Evolutionary conservation across 2,888 invertebrate genomes (phyloP).

Genomic region (Sinodicranocentrus sp.): DNA sequence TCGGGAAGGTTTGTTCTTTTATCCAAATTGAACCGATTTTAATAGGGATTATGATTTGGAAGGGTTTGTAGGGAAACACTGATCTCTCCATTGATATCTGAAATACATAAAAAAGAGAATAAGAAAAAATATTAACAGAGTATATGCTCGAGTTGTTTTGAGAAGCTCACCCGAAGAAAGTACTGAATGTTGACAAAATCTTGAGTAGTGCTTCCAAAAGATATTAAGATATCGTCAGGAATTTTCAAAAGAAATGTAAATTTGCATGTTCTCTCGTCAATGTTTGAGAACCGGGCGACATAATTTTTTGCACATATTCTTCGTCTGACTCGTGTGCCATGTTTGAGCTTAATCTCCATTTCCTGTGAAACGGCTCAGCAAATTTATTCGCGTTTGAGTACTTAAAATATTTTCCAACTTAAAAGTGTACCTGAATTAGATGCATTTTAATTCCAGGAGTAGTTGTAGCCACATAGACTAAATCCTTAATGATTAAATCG

Average conservation of each 20-base stretch:
- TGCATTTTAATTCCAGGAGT: not conserved
- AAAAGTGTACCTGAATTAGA: slow-evolving; percentile 14
- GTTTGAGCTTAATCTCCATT: no score
- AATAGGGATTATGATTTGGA: slow-evolving; percentile 31
- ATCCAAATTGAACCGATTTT: slow-evolving; percentile 38
- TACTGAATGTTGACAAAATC: slow-evolving; percentile 46
- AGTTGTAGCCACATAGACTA: not conserved
- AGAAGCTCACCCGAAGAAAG: slow-evolving; percentile 38
- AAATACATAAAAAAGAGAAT: no score
- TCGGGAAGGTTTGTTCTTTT: not conserved
- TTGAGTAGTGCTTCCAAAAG: slow-evolving; percentile 31
- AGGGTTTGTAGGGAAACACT: slow-evolving; percentile 42
- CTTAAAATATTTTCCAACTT: no score
- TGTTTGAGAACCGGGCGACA: not conserved
- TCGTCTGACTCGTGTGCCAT: slow-evolving; percentile 1
- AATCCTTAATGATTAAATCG: not conserved
- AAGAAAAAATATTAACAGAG: not conserved
- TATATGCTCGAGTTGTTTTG: no score
- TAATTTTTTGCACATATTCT: slow-evolving; percentile 16
- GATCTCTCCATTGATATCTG: slow-evolving; percentile 25
- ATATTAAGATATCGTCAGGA: slow-evolving; percentile 37
- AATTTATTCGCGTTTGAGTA: no score
- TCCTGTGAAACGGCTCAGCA: slow-evolving; percentile 35
- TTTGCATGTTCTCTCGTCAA: not conserved
- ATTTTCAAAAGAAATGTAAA: slow-evolving; percentile 9